Base-by-base conservation (phyloP, 1,140 invertebrate genomes). In the Drosophila ercepeae region DNA sequence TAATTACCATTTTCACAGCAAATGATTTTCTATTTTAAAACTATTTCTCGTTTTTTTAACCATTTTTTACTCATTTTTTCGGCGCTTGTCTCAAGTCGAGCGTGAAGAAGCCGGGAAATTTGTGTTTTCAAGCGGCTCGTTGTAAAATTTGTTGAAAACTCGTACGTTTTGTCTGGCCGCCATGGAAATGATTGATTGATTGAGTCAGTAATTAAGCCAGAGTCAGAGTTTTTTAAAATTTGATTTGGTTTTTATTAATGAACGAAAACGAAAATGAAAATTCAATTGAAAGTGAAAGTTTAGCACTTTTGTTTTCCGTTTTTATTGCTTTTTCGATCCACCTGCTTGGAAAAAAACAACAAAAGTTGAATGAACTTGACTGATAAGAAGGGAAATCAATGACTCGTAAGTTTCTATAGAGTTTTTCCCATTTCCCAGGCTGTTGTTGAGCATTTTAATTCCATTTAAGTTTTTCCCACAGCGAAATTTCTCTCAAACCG, bases 21-120 rank as follows among this genome's bases (percentile, higher is more conserved):
- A 72, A 49, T 72, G 69, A 72, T 72, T 72, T 72, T 72, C 68
- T 72, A 72, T 72, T 72, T 60, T 64, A 50, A 58, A 65, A 64
- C 58, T 63, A 63, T 65, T 65, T 65, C n/a, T 61, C 50, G 18
- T 18, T 34, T 29, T 42, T 65, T 65, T 32, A 25, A 36, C n/a
- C n/a, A n/a, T 36, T 29, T 52, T 60, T 54, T 44, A 14, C 4
- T 57, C 45, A n/a, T 32, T 58, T 45, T 69, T 59, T 71, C 29
- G 39, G 48, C 50, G 19, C 54, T 68, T 42, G 42, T 25, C 7
- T 49, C 42, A 63, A 72, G 55, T 72, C 48, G 69, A 72, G 69
- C 69, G 69, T 72, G 29, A 19, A 72, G 48, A 48, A 44, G 34
- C 18, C 18, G 68, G 50, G 21, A 42, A 57, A 58, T 39, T 58